phyloP scores from a whole-genome alignment of 1,140 invertebrate species.

The Goniozus legneri region DNA sequence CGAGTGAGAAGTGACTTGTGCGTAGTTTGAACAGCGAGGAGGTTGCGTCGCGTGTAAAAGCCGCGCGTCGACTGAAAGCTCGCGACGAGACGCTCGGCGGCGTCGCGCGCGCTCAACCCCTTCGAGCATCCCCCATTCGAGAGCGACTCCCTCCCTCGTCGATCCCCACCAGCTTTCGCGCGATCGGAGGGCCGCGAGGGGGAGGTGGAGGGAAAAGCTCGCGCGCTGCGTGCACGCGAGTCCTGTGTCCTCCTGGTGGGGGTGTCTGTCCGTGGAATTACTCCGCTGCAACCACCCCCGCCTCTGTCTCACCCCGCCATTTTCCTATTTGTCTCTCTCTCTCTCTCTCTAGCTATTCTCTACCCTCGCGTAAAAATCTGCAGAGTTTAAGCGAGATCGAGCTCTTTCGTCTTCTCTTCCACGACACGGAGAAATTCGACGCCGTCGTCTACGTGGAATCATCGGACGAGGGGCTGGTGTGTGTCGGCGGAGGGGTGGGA shows the following conservation, averaged over 20 bases:
- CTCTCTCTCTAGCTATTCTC: no score
- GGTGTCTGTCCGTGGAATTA: constrained; percentile 37
- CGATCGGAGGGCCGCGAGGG: not conserved
- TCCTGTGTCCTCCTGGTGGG: constrained; percentile 27
- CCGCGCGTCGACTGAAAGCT: constrained; percentile 38
- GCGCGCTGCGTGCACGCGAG: constrained; percentile 28
- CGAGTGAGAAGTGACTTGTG: no score
- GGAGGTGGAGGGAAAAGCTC: constrained; percentile 1
- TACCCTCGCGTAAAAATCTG: no score
- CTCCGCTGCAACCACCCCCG: constrained; percentile 14
- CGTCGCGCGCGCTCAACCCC: not conserved
- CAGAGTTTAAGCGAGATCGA: no score
- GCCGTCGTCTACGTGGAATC: no score
- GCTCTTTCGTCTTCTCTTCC: no score
- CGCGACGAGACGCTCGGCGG: not conserved
- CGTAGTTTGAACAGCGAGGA: constrained; percentile 5
- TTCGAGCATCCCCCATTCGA: not conserved
- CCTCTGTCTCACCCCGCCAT: not conserved
- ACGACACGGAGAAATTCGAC: no score
- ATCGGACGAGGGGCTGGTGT: no score
- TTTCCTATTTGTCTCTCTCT: not conserved
- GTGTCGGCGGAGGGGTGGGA: no score
- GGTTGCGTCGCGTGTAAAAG: constrained; percentile 9
- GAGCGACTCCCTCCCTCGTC: not conserved
- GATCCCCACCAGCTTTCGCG: not conserved